Evolutionary conservation across 2,888 invertebrate species (phyloP).

Genomic region (Megamerina dolium): DNA sequence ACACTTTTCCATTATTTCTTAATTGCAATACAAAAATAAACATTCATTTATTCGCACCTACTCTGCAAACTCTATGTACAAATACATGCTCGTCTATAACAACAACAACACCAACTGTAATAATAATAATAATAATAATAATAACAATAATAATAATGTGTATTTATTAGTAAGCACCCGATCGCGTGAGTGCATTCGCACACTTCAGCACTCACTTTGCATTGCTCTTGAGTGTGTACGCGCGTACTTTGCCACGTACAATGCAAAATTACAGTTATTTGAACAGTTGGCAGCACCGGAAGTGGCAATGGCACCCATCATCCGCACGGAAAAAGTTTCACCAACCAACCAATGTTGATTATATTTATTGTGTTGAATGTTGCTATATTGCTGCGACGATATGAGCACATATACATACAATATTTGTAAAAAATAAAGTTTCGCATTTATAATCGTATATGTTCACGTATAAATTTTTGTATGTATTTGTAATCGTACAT

Average conservation of each 20-base stretch:
- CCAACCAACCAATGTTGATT: too few relatives aligned
- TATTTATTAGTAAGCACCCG: not conserved
- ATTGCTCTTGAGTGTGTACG: too few relatives aligned
- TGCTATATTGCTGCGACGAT: too few relatives aligned
- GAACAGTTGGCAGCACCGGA: conserved; percentile 4
- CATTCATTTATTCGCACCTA: conserved; percentile 17
- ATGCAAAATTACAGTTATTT: conserved; percentile 40
- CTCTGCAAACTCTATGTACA: too few relatives aligned
- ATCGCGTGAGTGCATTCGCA: not conserved
- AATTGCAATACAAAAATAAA: too few relatives aligned
- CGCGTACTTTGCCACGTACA: conserved; percentile 19
- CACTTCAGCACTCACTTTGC: too few relatives aligned
- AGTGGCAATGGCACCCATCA: not conserved
- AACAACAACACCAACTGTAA: conserved; percentile 2
- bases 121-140: not conserved
- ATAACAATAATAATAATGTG: conserved; percentile 11
- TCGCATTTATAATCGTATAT: not conserved
- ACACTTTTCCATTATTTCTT: too few relatives aligned
- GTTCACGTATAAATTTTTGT: not conserved
- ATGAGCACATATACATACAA: too few relatives aligned
- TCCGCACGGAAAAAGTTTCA: not conserved
- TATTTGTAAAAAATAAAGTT: not conserved
- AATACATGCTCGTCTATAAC: too few relatives aligned
- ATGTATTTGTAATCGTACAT: not conserved
- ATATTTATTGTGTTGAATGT: conserved; percentile 3